phyloP scores from a whole-genome alignment of 2,113 vertebrate genomes.

The Motacilla alba region DNA sequence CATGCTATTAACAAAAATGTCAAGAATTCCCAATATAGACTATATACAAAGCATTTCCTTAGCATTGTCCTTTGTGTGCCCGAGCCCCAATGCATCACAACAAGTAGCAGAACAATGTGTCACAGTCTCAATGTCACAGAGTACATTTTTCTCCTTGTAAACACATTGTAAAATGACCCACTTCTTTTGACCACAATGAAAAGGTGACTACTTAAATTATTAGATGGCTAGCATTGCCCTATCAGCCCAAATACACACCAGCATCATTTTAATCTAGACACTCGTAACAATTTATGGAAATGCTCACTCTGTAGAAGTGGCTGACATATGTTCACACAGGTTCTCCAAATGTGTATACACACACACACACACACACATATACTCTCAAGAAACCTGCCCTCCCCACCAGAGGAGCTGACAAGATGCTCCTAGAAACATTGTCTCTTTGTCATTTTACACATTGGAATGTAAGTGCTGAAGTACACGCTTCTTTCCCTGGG shows the following conservation, averaged over 20 bases:
- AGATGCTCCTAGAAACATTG: not conserved
- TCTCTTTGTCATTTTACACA: not conserved
- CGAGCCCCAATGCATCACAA: not conserved
- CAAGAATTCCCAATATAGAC: not conserved
- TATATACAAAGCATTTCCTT: not conserved
- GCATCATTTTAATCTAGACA: not conserved
- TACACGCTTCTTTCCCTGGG: not conserved
- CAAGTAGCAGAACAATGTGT: not conserved
- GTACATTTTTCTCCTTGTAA: not conserved
- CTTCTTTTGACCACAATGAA: not conserved
- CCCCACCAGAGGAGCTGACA: not conserved
- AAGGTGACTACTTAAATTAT: not conserved
- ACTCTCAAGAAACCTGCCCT: not conserved
- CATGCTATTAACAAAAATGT: not conserved
- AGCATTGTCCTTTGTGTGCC: not conserved
- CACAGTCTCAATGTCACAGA: not conserved
- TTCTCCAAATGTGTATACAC: not conserved
- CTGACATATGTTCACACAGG: not conserved
- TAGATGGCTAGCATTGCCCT: not conserved
- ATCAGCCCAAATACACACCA: not conserved
- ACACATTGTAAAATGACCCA: accelerated
- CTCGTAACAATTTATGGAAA: not conserved
- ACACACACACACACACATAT: accelerated
- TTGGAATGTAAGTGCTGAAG: not conserved
- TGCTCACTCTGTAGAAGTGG: not conserved